Conservation (phyloP, 2,888 invertebrate species). For the Danaus chrysippus region DNA sequence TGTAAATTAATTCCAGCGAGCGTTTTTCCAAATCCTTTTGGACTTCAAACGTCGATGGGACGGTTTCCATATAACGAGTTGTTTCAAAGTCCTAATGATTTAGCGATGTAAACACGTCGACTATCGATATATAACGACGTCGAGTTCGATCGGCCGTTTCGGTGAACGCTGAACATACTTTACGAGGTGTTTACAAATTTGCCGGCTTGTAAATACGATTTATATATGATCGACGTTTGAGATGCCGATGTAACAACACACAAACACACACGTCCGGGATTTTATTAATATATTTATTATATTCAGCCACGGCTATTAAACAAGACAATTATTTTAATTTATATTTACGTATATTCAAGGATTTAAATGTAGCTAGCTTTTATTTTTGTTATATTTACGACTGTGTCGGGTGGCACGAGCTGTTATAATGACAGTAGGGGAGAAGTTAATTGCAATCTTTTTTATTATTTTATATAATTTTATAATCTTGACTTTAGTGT, state of each 20-base stretch:
- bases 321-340: no score
- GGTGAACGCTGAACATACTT: slow-evolving; percentile 40
- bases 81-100: slow-evolving; percentile 43
- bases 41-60: background rate
- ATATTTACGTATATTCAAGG: no score
- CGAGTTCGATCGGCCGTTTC: slow-evolving; percentile 48
- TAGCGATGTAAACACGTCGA: slow-evolving; percentile 55
- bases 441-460: no score
- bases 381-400: no score
- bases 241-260: background rate
- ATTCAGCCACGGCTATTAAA: no score
- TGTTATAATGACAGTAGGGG: no score
- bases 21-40: background rate
- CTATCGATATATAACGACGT: slow-evolving; percentile 50
- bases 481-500: no score
- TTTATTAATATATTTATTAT: no score
- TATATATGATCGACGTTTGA: slow-evolving; percentile 17
- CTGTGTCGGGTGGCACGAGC: no score
- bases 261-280: slow-evolving; percentile 5
- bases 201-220: slow-evolving; percentile 58
- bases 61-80: no score
- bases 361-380: no score
- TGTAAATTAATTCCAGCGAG: slow-evolving; percentile 4
- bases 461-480: no score
- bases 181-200: slow-evolving; percentile 57